Evolutionary conservation across 2,113 vertebrate species (phyloP).

Genomic region (Lichenostomus cassidix): DNA sequence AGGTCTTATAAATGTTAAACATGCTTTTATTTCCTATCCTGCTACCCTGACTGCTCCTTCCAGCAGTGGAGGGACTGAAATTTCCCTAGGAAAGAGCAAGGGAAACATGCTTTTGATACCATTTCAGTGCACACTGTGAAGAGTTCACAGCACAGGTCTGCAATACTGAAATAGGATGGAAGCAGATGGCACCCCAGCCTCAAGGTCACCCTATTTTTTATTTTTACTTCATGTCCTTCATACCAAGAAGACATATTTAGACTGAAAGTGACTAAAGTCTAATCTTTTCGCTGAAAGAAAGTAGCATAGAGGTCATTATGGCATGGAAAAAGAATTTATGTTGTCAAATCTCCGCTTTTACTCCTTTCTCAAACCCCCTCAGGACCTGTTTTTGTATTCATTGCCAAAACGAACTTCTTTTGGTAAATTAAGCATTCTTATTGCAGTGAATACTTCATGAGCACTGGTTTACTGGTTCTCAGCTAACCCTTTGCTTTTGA

Average conservation of each 20-base stretch:
- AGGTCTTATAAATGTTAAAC: background rate
- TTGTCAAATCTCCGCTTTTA: background rate
- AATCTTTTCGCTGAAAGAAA: background rate
- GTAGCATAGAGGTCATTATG: background rate
- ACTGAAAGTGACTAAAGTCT: background rate
- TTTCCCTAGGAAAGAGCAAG: background rate
- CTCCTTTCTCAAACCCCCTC: background rate
- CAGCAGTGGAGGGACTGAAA: background rate
- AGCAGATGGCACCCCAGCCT: background rate
- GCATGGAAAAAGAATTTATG: background rate
- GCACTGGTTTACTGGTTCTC: background rate
- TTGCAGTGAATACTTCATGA: background rate
- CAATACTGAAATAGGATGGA: background rate
- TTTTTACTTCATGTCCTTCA: background rate
- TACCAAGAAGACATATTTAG: background rate
- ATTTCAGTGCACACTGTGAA: background rate
- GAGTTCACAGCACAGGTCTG: background rate
- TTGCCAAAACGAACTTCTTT: background rate
- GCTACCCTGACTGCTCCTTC: background rate
- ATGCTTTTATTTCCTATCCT: background rate
- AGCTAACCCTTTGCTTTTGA: background rate
- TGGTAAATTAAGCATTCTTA: background rate
- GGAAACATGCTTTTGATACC: background rate
- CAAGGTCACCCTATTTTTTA: background rate
- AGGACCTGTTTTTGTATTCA: background rate